phyloP scores from a whole-genome alignment of 2,113 vertebrate genomes.

The Eleginops maclovinus region DNA sequence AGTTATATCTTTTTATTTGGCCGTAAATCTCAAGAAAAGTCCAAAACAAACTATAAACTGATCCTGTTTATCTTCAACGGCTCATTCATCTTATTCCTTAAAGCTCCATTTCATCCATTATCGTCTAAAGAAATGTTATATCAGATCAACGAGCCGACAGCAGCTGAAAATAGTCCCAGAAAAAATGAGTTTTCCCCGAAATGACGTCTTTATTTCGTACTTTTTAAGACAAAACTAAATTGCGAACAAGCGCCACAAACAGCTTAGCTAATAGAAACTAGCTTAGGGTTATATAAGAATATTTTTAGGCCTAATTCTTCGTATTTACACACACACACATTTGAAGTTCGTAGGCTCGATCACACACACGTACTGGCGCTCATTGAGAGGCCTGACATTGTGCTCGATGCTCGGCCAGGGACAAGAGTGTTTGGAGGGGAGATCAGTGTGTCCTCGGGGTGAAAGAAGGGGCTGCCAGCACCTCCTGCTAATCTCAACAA shows the following conservation, averaged over 20 bases:
- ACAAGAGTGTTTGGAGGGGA: constrained; percentile 71
- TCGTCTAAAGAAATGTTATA: neutral
- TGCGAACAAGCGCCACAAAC: neutral
- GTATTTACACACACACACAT: neutral
- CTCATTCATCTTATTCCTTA: no score
- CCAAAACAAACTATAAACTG: no score
- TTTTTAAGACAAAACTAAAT: neutral
- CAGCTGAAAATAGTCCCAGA: constrained; percentile 6
- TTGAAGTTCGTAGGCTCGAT: neutral
- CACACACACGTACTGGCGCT: constrained; percentile 37
- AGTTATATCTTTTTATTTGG: no score
- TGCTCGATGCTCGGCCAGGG: constrained; percentile 47
- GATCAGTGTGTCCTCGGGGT: constrained; percentile 82
- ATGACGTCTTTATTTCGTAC: no score
- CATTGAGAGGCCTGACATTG: constrained; percentile 53
- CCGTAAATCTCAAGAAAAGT: no score
- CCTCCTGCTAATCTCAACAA: constrained; percentile 72
- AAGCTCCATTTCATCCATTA: no score
- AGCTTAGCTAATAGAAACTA: no score
- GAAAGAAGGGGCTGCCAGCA: constrained; percentile 84
- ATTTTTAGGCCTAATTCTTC: neutral
- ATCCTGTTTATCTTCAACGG: no score
- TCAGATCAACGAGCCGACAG: neutral
- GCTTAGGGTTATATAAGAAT: no score
- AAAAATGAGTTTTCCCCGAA: no score